Base-by-base conservation (phyloP, 2,797 vertebrate species). In the Florisuga fusca region DNA sequence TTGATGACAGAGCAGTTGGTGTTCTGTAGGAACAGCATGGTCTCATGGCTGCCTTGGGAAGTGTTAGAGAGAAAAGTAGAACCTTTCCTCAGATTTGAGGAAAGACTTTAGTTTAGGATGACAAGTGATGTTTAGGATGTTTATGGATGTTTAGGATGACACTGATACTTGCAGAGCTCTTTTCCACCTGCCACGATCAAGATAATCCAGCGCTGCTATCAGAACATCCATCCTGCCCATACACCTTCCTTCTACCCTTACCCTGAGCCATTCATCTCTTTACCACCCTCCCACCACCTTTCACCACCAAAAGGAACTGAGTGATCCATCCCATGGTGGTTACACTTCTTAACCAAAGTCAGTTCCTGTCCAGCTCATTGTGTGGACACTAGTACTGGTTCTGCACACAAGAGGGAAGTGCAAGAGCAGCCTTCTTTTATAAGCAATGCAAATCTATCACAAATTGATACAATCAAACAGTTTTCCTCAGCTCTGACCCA, bases 291-390 rank as follows among this genome's bases (percentile, higher is more conserved):
- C 36, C 15, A 83, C 25, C 43, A 54, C 18, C 15, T 55, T 59
- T 51, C 34, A 41, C 27, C 36, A 68, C 19, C 15, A 38, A 80
- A 63, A 75, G 12, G 18, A 88, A 34, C 46, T 75, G 1, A 79
- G n/a, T 7, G n/a, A 50, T 25, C 53, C 41, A 31, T 10, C 63
- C 64, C 36, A 64, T 0, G 1, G 15, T 4, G 61, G n/a, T 1
- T 77, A 46, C 33, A n/a, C 26, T 77, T 67, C 25, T 27, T 38
- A 57, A 59, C 8, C 36, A 22, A 77, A 29, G 11, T 3, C 12
- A 86, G 25, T 21, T 72, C 46, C 61, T 57, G 27, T 3, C 29
- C 53, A 72, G 33, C 8, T 72, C 6, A 7, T 29, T 46, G 31
- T 26, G 18, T 23, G n/a, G 58, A 61, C 36, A 57, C 2, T 7